Conservation (phyloP, 1,140 invertebrate genomes). For the Drosophila ficusphila region DNA sequence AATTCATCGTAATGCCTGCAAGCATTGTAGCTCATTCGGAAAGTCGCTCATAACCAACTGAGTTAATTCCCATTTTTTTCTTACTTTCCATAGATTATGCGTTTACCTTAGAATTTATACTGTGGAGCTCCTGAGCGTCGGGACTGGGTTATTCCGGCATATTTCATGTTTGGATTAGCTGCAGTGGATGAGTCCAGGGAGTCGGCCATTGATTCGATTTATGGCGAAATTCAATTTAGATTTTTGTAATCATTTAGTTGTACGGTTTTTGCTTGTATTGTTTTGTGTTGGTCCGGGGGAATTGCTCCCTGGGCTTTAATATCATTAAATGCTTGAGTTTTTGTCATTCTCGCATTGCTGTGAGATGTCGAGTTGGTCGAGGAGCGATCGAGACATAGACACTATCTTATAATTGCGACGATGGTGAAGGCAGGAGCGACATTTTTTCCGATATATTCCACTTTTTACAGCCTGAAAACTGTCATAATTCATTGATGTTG, state of each 20-base stretch:
- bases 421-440: slow-evolving; percentile 36
- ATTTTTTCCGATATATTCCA: slow-evolving; percentile 21
- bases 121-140: slow-evolving; percentile 35
- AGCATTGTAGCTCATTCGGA: background rate
- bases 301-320: slow-evolving; percentile 57
- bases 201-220: slow-evolving; percentile 61
- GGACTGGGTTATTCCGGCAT: slow-evolving; percentile 63
- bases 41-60: background rate
- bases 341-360: slow-evolving; percentile 61
- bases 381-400: slow-evolving; percentile 40
- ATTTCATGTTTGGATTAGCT: slow-evolving; percentile 75
- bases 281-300: slow-evolving; percentile 8
- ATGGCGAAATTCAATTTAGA: slow-evolving; percentile 81
- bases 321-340: slow-evolving; percentile 65
- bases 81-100: slow-evolving; percentile 46
- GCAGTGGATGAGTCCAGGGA: slow-evolving; percentile 23
- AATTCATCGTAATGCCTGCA: no score
- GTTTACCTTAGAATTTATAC: slow-evolving; percentile 73
- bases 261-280: slow-evolving; percentile 37
- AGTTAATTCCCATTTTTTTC: slow-evolving; percentile 17
- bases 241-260: slow-evolving; percentile 80
- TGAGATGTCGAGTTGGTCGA: slow-evolving; percentile 53
- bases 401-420: slow-evolving; percentile 40
- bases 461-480: slow-evolving; percentile 65
- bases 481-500: slow-evolving; percentile 71